Conservation (phyloP, 2,113 vertebrate species). For the Abramis brama region DNA sequence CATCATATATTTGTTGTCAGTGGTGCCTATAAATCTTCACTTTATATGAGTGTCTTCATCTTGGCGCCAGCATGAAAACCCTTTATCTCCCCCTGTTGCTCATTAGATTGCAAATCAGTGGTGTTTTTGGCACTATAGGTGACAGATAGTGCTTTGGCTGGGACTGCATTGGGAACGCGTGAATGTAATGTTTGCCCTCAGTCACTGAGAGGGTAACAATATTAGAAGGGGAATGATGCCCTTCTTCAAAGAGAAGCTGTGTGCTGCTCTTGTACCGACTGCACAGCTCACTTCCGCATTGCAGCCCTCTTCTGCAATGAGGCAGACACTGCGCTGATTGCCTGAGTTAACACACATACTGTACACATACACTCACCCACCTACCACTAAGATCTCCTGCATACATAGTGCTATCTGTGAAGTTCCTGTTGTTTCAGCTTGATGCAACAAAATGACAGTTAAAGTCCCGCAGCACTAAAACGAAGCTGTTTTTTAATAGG, state of each 20-base stretch:
- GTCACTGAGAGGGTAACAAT: conserved; percentile 38
- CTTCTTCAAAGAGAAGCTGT: neutral
- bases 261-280: conserved; percentile 13
- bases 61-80: neutral
- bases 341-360: conserved; percentile 16
- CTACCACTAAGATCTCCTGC: neutral
- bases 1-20: neutral
- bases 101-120: conserved; percentile 12
- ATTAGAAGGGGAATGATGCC: conserved; percentile 25
- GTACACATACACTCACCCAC: neutral
- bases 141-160: conserved; percentile 21
- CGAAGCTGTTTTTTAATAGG: neutral
- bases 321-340: neutral
- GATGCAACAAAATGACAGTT: neutral
- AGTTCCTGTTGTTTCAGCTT: neutral
- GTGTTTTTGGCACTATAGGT: conserved; percentile 6
- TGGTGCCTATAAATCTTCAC: conserved; percentile 1
- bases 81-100: neutral
- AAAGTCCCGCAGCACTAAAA: neutral
- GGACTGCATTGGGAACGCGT: neutral
- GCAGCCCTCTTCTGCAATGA: conserved; percentile 50
- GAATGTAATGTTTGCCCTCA: conserved; percentile 8
- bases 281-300: conserved; percentile 50
- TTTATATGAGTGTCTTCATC: neutral
- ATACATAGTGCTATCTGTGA: neutral